Percentiles rank a stretch among this genome's conserved stretches.
phyloP scores from a whole-genome alignment of 2,797 vertebrate species.

The Sylvilagus floridanus region DNA sequence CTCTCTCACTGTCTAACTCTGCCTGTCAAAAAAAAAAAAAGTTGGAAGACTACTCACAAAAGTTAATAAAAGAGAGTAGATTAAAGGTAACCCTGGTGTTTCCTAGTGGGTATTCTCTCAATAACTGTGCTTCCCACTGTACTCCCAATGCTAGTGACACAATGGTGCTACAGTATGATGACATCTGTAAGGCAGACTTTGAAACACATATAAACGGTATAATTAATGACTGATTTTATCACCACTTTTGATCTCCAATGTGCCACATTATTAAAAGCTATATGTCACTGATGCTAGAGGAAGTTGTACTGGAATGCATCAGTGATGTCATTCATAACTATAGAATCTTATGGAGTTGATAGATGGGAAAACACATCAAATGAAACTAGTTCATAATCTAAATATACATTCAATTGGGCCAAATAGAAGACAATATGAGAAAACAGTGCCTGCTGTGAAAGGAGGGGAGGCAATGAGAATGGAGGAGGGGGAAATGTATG shows the following conservation, averaged over 20 bases:
- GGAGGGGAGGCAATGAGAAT: constrained; percentile 94
- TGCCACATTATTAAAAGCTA: constrained; percentile 96
- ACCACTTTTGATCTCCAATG: constrained; percentile 95
- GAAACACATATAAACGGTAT: constrained; percentile 97
- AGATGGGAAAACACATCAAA: constrained; percentile 98
- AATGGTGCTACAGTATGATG: constrained; percentile 95
- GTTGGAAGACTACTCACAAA: constrained; percentile 95
- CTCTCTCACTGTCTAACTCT: too few species aligned
- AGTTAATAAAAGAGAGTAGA: constrained; percentile 95
- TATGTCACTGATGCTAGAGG: constrained; percentile 98
- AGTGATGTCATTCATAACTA: constrained; percentile 97
- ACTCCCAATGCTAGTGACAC: constrained; percentile 92
- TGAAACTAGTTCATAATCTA: constrained; percentile 96
- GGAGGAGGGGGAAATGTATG: constrained; percentile 92
- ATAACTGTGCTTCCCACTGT: constrained; percentile 94
- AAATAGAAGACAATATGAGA: constrained; percentile 97
- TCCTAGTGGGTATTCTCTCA: constrained; percentile 95
- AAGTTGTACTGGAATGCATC: constrained; percentile 97
- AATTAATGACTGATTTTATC: constrained; percentile 99
- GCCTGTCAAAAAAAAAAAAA: too few species aligned
- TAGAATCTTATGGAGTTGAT: constrained; percentile 98
- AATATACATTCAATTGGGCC: constrained; percentile 97
- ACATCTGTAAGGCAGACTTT: constrained; percentile 98
- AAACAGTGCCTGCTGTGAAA: constrained; percentile 97
- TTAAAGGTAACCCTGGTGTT: constrained; percentile 89